Conservation (phyloP, 2,888 invertebrate species). For the Deilephila porcellus region DNA sequence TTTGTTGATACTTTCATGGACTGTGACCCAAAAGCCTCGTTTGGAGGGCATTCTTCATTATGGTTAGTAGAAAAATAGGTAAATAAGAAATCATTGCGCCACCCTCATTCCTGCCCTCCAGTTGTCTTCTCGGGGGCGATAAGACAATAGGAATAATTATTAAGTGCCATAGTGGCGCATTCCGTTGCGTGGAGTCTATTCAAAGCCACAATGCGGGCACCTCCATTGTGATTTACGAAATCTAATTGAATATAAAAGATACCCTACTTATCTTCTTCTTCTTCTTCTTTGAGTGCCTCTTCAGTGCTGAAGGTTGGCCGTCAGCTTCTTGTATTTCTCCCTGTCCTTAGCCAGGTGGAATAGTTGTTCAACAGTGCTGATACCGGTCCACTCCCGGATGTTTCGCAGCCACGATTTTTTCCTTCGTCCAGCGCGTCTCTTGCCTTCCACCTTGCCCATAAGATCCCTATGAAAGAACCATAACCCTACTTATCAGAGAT, state of each 20-base stretch:
- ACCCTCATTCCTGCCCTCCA: constrained; percentile 19
- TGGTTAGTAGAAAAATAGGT: background rate
- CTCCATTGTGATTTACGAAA: constrained; percentile 57
- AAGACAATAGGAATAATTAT: constrained; percentile 73
- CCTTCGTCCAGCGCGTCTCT: no score
- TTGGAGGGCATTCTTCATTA: background rate
- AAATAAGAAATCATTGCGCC: constrained; percentile 1
- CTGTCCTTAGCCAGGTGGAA: no score
- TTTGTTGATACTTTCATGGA: no score
- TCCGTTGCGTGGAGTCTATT: constrained; percentile 44
- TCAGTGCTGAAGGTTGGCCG: no score
- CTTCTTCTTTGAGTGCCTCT: no score
- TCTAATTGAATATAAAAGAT: constrained; percentile 60
- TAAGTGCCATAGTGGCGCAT: constrained; percentile 58
- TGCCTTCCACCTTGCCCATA: no score
- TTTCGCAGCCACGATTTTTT: no score
- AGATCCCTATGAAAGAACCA: no score
- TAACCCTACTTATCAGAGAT: constrained; percentile 7
- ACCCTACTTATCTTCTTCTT: constrained; percentile 18
- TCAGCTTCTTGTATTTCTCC: no score
- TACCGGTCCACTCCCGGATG: no score
- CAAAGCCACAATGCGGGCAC: constrained; percentile 55
- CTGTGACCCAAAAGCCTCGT: no score
- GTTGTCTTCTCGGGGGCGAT: constrained; percentile 39
- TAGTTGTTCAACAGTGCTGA: no score